Evolutionary conservation across 2,888 invertebrate genomes (phyloP), one percentile per base, ranked within the genome.

Genomic region (Apamea anceps): DNA sequence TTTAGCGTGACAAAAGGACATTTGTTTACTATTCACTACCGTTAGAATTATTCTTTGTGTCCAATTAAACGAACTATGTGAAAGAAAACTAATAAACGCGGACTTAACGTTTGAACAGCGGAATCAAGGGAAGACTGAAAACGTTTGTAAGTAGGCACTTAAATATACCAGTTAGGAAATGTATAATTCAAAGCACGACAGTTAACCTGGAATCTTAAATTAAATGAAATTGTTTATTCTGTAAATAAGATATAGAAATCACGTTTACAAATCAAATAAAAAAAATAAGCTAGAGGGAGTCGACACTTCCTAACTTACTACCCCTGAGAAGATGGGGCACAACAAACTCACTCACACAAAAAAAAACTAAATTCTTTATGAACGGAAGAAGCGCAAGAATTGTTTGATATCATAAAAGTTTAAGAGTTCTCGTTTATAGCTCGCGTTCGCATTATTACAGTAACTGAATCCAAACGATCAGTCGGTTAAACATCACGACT

Each of bases 1-100:
- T 78, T n/a, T 82, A 75, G 89, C 89, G 90, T 89, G 89, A 87
- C 90, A 85, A 88, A 67, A 57, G 57, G 67, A 73, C 83, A 86
- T 88, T 88, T 74, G 77, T 80, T 81, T 78, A 79, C 68, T 60
- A 81, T 82, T 84, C 80, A 76, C 48, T 65, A 62, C 42, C 45
- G 48, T 82, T 77, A 79, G 25, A 81, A 80, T 80, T 78, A 84
- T 80, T 84, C 62, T 73, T 84, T 77, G 63, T 77, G 75, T 28
- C 67, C 77, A 82, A 82, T 88, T 77, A 85, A 87, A 85, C 54
- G 37, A 84, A 82, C 72, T 84, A 82, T 87, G 81, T 57, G 8
- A 57, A 80, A 79, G 51, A 79, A 80, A 71, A 65, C 48, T 65
- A 62, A 73, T 77, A 79, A 80, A 78, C 37, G 18, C 15, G 42